phyloP scores from a whole-genome alignment of 1,140 invertebrate genomes.

The Charaxes varanes region DNA sequence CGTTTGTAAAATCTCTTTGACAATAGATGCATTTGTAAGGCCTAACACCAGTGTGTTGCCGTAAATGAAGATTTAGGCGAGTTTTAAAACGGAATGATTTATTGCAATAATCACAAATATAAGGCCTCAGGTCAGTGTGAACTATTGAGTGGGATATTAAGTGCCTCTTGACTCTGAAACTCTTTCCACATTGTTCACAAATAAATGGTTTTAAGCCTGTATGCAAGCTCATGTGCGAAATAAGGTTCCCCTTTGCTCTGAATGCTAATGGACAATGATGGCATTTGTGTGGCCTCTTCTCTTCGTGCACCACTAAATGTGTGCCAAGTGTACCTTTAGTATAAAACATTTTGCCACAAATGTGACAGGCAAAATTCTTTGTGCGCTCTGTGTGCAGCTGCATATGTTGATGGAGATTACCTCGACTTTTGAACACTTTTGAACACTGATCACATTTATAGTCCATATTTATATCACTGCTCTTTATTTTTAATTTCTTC shows the following conservation, averaged over 20 bases:
- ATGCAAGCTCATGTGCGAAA: conserved; percentile 78
- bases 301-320: conserved; percentile 57
- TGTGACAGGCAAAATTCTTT: conserved; percentile 55
- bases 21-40: conserved; percentile 78
- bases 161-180: conserved; percentile 77
- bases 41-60: conserved; percentile 79
- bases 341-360: conserved; percentile 68
- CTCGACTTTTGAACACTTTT: conserved; percentile 57
- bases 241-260: conserved; percentile 47
- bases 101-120: conserved; percentile 82
- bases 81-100: conserved; percentile 84
- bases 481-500: conserved; percentile 19
- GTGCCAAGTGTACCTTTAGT: conserved; percentile 58
- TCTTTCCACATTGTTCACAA: conserved; percentile 83
- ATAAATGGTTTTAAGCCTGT: conserved; percentile 85
- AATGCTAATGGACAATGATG: conserved; percentile 55
- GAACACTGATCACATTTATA: conserved; percentile 51
- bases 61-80: conserved; percentile 78
- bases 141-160: conserved; percentile 72
- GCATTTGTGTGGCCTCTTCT: conserved; percentile 54
- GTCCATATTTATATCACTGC: conserved; percentile 23
- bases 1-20: conserved; percentile 84
- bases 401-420: conserved; percentile 53
- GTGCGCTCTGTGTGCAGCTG: conserved; percentile 49
- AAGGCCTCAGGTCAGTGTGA: conserved; percentile 92